A percentile compares a stretch with the other conserved stretches of the same genome.
Evolutionary conservation across 2,113 vertebrate species (phyloP).

Genomic region (human (Homo sapiens)): GRCh38 chr2:186273501-186274000

Average conservation of each 20-base stretch:
- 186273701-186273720: not conserved
- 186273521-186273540: no score
- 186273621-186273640: no score
- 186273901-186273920: not conserved
- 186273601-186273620: no score
- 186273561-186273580: no score
- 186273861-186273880: not conserved
- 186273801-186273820: not conserved
- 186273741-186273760: not conserved
- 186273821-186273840: not conserved
- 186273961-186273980: not conserved
- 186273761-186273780: not conserved
- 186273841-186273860: not conserved
- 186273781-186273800: not conserved
- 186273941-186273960: not conserved
- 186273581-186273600: no score
- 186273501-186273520: no score
- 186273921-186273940: not conserved
- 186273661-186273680: not conserved
- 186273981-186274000: not conserved
- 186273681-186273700: not conserved
- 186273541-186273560: no score
- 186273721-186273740: not conserved
- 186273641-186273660: no score
- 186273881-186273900: not conserved